Evolutionary conservation across 2,888 invertebrate species (phyloP).

Genomic region (Lycocerus yunnanus): DNA sequence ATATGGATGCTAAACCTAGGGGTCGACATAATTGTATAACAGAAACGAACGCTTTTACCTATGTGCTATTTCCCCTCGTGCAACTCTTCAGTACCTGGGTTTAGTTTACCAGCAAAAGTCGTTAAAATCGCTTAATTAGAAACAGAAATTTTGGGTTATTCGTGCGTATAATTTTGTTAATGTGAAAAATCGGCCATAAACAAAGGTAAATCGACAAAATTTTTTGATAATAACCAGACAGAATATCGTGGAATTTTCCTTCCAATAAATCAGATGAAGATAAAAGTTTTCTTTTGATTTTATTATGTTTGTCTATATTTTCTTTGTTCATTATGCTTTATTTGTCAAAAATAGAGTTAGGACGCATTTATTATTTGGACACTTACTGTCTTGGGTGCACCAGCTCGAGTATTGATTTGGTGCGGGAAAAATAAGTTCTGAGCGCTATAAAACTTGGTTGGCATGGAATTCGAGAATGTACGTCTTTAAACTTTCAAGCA

Average conservation of each 20-base stretch:
- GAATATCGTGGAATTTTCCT: background rate
- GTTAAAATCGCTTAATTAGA: slow-evolving; percentile 32
- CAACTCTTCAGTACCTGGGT: slow-evolving; percentile 30
- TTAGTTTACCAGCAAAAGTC: slow-evolving; percentile 36
- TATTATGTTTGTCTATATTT: background rate
- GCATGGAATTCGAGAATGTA: slow-evolving; percentile 38
- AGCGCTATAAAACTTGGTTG: slow-evolving; percentile 53
- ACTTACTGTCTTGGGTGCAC: slow-evolving; percentile 25
- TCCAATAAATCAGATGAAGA: background rate
- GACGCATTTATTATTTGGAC: slow-evolving; percentile 15
- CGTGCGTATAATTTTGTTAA: slow-evolving; percentile 28
- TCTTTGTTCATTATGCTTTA: background rate
- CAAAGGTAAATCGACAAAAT: background rate
- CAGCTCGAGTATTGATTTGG: slow-evolving; percentile 51
- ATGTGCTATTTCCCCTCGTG: slow-evolving; percentile 23
- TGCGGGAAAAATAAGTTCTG: slow-evolving; percentile 55
- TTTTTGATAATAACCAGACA: background rate
- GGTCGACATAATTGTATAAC: slow-evolving; percentile 32
- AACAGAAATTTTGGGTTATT: slow-evolving; percentile 27
- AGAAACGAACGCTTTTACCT: slow-evolving; percentile 28
- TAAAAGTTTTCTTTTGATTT: background rate
- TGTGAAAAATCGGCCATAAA: background rate
- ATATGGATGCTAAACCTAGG: slow-evolving; percentile 23
- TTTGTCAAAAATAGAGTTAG: slow-evolving; percentile 5
- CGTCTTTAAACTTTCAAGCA: slow-evolving; percentile 29